Conservation (phyloP, 2,113 vertebrate genomes). For the Petrocephalus microphthalmus region DNA sequence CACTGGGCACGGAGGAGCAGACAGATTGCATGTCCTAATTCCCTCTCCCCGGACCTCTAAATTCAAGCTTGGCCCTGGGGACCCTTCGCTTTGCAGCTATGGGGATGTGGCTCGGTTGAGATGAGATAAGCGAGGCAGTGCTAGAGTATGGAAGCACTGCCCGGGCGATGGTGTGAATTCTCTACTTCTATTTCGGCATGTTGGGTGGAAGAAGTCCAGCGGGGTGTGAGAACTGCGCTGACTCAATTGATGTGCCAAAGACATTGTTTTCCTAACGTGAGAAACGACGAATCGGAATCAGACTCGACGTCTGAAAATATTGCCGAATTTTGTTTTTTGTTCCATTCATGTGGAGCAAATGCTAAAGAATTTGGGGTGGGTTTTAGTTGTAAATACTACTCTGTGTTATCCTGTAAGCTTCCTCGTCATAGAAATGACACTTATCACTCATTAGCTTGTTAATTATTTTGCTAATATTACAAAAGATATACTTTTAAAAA, state of each 20-base stretch:
- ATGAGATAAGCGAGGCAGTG: not conserved
- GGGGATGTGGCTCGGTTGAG: not conserved
- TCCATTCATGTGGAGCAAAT: not conserved
- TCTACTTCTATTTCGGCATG: not conserved
- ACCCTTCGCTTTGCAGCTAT: not conserved
- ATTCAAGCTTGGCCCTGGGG: not conserved
- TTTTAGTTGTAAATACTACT: not conserved
- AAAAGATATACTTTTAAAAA: not conserved
- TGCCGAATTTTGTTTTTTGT: not conserved
- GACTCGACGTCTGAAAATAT: not conserved
- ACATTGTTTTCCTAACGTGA: not conserved
- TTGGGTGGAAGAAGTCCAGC: not conserved
- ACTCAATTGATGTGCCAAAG: not conserved
- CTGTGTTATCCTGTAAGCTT: not conserved
- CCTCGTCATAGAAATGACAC: not conserved
- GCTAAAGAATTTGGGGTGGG: not conserved
- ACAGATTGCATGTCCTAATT: slow-evolving; percentile 1
- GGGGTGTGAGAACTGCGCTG: not conserved
- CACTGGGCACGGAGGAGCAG: not conserved
- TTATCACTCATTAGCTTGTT: not conserved
- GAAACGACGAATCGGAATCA: not conserved
- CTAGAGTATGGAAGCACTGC: not conserved
- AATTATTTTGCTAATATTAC: not conserved
- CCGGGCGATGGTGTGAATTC: not conserved
- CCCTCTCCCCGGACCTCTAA: not conserved